These are phyloP conservation scores for Taenaris catops DNA, from an alignment of 2,888 invertebrate genomes.

Conservation along the genomic window DNA sequence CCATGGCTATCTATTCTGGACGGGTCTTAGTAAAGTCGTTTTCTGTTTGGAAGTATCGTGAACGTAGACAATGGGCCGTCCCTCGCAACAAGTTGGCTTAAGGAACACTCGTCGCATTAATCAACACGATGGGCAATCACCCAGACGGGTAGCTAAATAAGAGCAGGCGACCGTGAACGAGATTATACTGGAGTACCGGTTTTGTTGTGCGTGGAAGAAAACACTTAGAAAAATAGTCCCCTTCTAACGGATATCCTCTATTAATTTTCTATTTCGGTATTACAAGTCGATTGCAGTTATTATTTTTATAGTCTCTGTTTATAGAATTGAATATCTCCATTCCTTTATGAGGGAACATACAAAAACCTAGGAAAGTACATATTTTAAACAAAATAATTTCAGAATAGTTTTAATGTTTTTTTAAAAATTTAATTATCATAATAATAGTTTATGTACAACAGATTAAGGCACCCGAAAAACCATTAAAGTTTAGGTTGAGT, in stretches of 20 bases:
- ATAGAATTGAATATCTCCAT: no score
- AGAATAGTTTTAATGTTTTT: no score
- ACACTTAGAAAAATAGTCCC: constrained; percentile 14
- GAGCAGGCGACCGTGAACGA: constrained; percentile 20
- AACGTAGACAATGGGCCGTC: constrained; percentile 41
- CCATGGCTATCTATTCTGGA: constrained; percentile 34
- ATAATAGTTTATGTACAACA: no score
- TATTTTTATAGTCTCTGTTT: no score
- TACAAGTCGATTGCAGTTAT: no score
- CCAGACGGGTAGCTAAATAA: constrained; percentile 34
- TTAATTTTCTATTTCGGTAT: constrained; percentile 6
- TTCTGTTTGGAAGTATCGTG: constrained; percentile 34
- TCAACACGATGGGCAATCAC: constrained; percentile 47
- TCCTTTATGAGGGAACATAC: no score
- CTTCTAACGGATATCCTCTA: constrained; percentile 14
- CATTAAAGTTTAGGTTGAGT: no score
- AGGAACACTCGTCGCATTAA: constrained; percentile 49
- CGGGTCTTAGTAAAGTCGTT: constrained; percentile 30
- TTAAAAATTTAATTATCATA: no score
- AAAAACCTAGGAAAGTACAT: no score
- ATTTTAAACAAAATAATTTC: no score
- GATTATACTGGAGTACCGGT: constrained; percentile 15
- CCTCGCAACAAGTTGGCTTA: constrained; percentile 56
- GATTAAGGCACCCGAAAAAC: no score
- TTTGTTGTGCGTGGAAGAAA: constrained; percentile 12